phyloP scores from a whole-genome alignment of 2,888 invertebrate species.

The Sphaeridia pumilis region DNA sequence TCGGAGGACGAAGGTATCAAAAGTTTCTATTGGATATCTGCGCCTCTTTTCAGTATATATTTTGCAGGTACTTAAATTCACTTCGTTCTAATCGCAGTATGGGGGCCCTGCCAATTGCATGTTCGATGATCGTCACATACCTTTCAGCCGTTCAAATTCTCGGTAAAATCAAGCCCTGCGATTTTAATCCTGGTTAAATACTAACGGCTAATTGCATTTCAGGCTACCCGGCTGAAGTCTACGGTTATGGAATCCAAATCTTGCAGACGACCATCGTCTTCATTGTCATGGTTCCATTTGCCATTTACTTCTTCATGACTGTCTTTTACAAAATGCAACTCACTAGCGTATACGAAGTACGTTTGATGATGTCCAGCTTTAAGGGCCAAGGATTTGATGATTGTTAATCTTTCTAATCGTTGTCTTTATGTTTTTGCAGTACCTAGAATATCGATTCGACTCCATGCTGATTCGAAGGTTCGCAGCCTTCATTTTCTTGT shows the following conservation, averaged over 20 bases:
- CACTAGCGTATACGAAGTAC: constrained; percentile 33
- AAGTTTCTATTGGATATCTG: too few relatives aligned
- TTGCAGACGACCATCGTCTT: constrained; percentile 24
- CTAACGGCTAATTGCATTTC: not conserved
- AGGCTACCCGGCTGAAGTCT: constrained; percentile 34
- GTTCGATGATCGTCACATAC: constrained; percentile 32
- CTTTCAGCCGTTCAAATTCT: constrained; percentile 30
- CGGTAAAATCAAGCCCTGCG: constrained; percentile 16
- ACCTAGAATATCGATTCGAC: constrained; percentile 27
- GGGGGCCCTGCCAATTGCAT: constrained; percentile 14
- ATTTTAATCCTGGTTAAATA: not conserved
- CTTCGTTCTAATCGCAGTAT: too few relatives aligned
- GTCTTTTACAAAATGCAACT: constrained; percentile 33
- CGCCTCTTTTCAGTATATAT: too few relatives aligned
- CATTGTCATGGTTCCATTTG: constrained; percentile 21
- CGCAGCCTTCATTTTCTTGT: constrained; percentile 25
- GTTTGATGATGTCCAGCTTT: not conserved
- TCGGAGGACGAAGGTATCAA: constrained; percentile 25
- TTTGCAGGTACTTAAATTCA: too few relatives aligned
- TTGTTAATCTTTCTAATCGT: not conserved
- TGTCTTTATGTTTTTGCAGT: constrained; percentile 16
- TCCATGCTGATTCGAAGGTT: constrained; percentile 23
- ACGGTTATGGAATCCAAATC: constrained; percentile 30
- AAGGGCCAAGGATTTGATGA: too few relatives aligned
- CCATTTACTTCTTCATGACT: constrained; percentile 31